phyloP scores from a whole-genome alignment of 2,797 vertebrate genomes.

The Cyclopterus lumpus region DNA sequence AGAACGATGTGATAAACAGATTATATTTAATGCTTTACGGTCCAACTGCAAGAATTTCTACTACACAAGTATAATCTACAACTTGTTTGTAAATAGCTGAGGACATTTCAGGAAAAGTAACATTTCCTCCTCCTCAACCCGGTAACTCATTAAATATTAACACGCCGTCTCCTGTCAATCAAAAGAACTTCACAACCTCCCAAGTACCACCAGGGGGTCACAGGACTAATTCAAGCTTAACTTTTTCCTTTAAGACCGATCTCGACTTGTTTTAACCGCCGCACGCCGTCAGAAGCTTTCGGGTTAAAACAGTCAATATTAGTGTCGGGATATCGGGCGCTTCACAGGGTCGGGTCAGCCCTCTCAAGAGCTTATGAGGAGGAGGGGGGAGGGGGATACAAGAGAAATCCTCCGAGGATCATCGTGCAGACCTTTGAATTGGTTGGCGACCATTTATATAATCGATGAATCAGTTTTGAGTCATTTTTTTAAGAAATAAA shows the following conservation, averaged over 20 bases:
- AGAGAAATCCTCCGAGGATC: conserved; percentile 65
- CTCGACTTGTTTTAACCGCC: conserved; percentile 13
- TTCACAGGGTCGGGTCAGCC: conserved; percentile 57
- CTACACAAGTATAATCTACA: too few species aligned
- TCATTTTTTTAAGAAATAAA: too few species aligned
- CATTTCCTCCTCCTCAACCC: background rate
- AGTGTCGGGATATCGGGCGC: conserved; percentile 55
- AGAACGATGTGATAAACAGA: background rate
- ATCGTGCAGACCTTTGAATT: conserved; percentile 56
- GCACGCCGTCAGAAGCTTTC: conserved; percentile 33
- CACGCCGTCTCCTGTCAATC: conserved; percentile 14
- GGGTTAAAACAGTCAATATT: conserved; percentile 65
- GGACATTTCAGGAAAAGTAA: conserved; percentile 35
- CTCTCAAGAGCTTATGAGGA: conserved; percentile 68
- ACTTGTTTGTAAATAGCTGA: too few species aligned
- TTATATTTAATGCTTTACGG: background rate
- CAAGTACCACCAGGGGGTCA: conserved; percentile 3
- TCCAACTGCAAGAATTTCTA: background rate
- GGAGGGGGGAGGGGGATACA: conserved; percentile 50
- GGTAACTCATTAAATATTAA: conserved; percentile 48
- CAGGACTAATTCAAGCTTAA: too few species aligned
- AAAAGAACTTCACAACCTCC: conserved; percentile 1
- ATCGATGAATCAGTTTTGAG: too few species aligned
- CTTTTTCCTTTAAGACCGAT: background rate
- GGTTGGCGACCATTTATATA: too few species aligned